These are phyloP conservation scores for Polyergus mexicanus DNA, from an alignment of 1,140 invertebrate species.

Conservation along the genomic window DNA sequence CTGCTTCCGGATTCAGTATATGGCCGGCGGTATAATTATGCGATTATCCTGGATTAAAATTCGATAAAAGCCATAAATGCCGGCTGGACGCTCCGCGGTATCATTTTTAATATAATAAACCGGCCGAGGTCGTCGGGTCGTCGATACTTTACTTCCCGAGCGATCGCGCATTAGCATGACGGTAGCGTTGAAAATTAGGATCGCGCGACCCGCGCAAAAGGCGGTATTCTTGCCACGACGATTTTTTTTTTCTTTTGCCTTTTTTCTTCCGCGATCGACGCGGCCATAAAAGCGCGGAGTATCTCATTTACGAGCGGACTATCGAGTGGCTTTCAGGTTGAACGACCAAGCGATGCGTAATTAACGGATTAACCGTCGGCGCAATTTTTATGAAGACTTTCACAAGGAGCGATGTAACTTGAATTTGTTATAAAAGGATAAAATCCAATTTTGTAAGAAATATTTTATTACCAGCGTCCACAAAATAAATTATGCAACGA, in stretches of 20 bases:
- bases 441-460: background rate
- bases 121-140: slow-evolving; percentile 33
- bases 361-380: slow-evolving; percentile 29
- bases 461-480: background rate
- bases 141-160: background rate
- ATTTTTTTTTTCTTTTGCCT: too few relatives aligned
- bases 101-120: slow-evolving; percentile 46
- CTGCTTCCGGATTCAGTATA: slow-evolving; percentile 50
- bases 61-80: slow-evolving; percentile 43
- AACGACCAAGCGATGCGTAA: slow-evolving; percentile 20
- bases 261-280: slow-evolving; percentile 13
- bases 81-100: slow-evolving; percentile 14
- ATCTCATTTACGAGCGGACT: slow-evolving; percentile 25
- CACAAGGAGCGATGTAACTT: background rate
- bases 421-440: background rate
- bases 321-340: background rate
- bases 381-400: background rate
- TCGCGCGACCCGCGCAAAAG: background rate
- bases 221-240: background rate
- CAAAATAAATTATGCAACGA: background rate
- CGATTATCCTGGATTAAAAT: slow-evolving; percentile 57
- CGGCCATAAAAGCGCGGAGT: background rate
- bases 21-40: slow-evolving; percentile 29
- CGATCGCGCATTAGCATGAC: slow-evolving; percentile 20
- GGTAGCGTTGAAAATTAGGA: slow-evolving; percentile 29